Conservation (phyloP, 1,140 invertebrate species). For the Leptinotarsa undecemlineata region DNA sequence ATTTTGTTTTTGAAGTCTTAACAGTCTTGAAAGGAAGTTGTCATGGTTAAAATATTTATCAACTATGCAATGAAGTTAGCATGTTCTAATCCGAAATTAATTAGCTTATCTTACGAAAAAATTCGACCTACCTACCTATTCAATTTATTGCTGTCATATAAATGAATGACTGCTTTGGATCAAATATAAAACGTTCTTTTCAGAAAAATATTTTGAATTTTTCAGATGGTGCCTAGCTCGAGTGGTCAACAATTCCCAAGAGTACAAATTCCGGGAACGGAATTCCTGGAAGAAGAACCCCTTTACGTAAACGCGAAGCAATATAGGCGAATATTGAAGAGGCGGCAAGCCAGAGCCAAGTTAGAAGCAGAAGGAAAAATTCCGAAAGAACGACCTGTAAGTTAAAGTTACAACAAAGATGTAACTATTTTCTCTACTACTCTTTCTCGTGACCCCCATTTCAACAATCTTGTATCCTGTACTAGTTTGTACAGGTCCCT, state of each 20-base stretch:
- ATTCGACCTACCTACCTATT: no score
- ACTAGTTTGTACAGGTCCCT: no score
- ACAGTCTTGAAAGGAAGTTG: no score
- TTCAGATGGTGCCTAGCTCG: conserved; percentile 66
- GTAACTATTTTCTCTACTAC: no score
- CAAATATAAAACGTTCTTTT: not conserved
- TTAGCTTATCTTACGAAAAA: no score
- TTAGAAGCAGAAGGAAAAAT: conserved; percentile 92
- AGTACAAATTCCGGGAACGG: conserved; percentile 67
- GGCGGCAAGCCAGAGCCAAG: conserved; percentile 87
- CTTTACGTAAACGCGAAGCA: conserved; percentile 99
- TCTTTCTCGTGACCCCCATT: no score
- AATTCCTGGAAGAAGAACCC: conserved; percentile 88
- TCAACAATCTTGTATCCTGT: no score
- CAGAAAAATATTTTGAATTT: not conserved
- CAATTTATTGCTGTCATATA: no score
- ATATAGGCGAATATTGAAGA: conserved; percentile 89
- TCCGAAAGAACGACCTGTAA: conserved; percentile 90
- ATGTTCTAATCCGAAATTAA: no score
- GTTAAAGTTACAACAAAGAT: conserved; percentile 50
- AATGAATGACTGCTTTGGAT: no score
- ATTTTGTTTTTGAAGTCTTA: conserved; percentile 36
- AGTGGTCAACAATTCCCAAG: conserved; percentile 65
- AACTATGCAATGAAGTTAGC: no score
- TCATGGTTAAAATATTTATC: no score